Evolutionary conservation across 2,888 invertebrate species (phyloP).

Genomic region (Prenolepis imparis): DNA sequence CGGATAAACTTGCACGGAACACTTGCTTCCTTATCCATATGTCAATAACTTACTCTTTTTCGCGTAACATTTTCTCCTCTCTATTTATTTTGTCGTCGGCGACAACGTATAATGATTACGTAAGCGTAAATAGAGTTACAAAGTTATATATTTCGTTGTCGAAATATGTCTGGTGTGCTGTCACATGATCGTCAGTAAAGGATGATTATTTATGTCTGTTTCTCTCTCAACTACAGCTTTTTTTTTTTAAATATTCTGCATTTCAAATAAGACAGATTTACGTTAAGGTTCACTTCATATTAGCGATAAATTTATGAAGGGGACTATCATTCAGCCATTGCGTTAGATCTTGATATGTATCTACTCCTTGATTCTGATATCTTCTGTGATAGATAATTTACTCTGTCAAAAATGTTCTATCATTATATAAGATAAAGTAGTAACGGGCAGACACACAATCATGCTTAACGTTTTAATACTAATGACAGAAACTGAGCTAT

Average conservation of each 20-base stretch:
- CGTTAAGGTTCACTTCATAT: not conserved
- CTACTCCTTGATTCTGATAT: not conserved
- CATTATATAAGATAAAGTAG: not conserved
- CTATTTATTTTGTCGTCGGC: not conserved
- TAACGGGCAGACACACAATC: not conserved
- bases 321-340: not conserved
- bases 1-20: not conserved
- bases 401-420: not conserved
- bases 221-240: not conserved
- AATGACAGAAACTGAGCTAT: not conserved
- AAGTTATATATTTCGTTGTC: not conserved
- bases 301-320: not conserved
- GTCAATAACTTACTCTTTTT: not conserved
- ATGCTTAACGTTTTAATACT: not conserved
- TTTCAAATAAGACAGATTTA: not conserved
- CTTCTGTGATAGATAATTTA: not conserved
- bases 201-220: not conserved
- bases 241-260: not conserved
- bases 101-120: not conserved
- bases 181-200: not conserved
- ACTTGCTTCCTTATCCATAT: not conserved
- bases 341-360: not conserved
- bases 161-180: not conserved
- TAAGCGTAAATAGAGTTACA: constrained; percentile 8
- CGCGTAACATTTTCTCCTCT: not conserved